These are phyloP conservation scores for Amniataba percoides DNA, from an alignment of 2,797 vertebrate species.

Conservation along the genomic window DNA sequence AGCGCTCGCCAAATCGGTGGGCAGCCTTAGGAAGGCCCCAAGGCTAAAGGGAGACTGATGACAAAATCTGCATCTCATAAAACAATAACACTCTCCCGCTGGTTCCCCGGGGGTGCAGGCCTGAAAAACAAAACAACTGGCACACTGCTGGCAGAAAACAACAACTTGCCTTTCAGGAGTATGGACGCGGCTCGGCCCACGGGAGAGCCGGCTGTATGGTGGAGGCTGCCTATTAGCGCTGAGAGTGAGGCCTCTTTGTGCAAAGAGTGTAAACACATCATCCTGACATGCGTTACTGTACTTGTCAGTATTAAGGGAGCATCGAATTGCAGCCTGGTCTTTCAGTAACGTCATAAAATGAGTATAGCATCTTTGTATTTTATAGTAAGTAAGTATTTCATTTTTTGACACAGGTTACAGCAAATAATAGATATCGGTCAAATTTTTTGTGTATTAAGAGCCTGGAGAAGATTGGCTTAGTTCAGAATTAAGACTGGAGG, in stretches of 20 bases:
- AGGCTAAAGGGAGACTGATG: constrained; percentile 64
- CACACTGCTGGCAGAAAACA: constrained; percentile 34
- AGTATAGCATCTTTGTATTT: neutral
- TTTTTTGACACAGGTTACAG: neutral
- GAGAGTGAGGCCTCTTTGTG: neutral
- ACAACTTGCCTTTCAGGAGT: constrained; percentile 22
- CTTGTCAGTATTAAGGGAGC: constrained; percentile 9
- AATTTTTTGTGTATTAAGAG: neutral
- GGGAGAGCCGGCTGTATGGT: constrained; percentile 22
- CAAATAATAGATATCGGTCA: neutral
- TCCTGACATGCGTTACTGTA: neutral
- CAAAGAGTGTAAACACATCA: constrained; percentile 29
- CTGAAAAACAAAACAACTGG: constrained; percentile 56
- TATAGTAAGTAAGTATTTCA: neutral
- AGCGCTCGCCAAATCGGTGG: constrained; percentile 49
- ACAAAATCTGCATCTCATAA: constrained; percentile 74
- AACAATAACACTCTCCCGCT: constrained; percentile 44
- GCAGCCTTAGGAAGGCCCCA: constrained; percentile 65
- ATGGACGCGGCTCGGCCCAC: constrained; percentile 21
- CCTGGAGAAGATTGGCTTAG: neutral
- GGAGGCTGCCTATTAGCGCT: constrained; percentile 1
- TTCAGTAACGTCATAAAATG: constrained; percentile 3
- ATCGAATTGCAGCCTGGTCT: neutral
- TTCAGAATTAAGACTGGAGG: neutral
- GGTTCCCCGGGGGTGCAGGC: constrained; percentile 53